A percentile compares a stretch with the other conserved stretches of the same genome.
Conservation (phyloP, 1,140 invertebrate genomes). For the Calycopis cecrops region DNA sequence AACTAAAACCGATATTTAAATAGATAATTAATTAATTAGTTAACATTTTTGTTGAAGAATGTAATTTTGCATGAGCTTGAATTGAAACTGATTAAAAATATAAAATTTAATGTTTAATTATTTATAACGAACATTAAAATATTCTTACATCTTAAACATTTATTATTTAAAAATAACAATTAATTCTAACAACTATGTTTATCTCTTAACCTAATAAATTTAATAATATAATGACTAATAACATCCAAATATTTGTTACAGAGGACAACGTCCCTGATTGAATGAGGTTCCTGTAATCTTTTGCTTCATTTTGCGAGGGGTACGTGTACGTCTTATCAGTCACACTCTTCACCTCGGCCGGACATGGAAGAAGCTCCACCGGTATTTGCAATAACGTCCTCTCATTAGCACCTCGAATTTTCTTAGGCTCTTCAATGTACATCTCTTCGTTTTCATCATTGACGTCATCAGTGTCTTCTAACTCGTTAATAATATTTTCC, state of each 20-base stretch:
- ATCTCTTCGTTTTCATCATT: conserved; percentile 56
- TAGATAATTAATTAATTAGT: too few relatives aligned
- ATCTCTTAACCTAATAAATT: conserved; percentile 11
- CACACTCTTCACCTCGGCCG: conserved; percentile 77
- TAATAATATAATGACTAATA: conserved; percentile 15
- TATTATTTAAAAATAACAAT: conserved; percentile 12
- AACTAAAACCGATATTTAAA: background rate
- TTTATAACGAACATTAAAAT: conserved; percentile 1
- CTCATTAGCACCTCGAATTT: conserved; percentile 53
- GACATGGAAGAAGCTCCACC: conserved; percentile 80
- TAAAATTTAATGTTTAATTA: too few relatives aligned
- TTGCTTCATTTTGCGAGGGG: conserved; percentile 68
- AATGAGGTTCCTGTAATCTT: conserved; percentile 70
- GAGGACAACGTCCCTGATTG: conserved; percentile 35
- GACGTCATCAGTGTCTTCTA: conserved; percentile 45
- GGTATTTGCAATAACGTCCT: conserved; percentile 78
- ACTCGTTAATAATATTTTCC: conserved; percentile 50
- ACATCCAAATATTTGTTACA: conserved; percentile 23
- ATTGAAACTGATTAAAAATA: too few relatives aligned
- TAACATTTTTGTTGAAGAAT: too few relatives aligned
- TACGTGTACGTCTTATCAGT: conserved; percentile 77
- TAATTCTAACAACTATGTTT: conserved; percentile 2
- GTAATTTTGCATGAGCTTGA: too few relatives aligned
- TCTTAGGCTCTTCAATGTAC: conserved; percentile 56
- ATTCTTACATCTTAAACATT: conserved; percentile 5